These are phyloP conservation scores for Halcyon leucocephala DNA, from an alignment of 2,797 vertebrate species.

Conservation along the genomic window DNA sequence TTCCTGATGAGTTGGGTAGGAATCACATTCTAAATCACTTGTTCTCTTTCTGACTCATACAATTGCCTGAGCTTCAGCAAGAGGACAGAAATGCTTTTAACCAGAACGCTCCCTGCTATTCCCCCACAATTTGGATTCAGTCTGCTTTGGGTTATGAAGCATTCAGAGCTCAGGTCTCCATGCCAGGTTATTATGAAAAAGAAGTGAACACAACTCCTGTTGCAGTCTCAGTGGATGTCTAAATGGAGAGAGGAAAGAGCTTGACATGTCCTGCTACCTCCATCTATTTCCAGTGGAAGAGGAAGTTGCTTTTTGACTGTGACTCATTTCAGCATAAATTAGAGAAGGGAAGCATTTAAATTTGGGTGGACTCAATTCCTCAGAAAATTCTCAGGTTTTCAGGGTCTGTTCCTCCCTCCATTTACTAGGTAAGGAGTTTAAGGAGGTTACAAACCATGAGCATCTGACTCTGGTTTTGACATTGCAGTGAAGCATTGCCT, in stretches of 20 bases:
- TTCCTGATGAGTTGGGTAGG: not conserved
- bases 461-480: not conserved
- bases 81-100: not conserved
- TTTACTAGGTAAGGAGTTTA: not conserved
- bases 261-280: not conserved
- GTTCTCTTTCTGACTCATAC: not conserved
- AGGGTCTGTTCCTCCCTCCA: not conserved
- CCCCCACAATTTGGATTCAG: not conserved
- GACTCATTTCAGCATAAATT: not conserved
- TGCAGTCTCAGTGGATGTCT: not conserved
- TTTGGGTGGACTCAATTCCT: not conserved
- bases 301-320: not conserved
- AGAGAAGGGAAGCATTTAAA: not conserved
- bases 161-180: not conserved
- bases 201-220: not conserved
- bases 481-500: not conserved
- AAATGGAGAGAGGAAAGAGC: not conserved
- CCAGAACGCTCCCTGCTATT: not conserved
- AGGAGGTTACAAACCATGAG: not conserved
- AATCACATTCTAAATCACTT: not conserved
- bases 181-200: not conserved
- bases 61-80: not conserved
- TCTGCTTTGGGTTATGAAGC: not conserved
- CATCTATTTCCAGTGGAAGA: not conserved
- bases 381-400: not conserved